Evolutionary conservation across 2,888 invertebrate species (phyloP), one percentile per base, ranked within the genome.

Genomic region (Loripinus fragilis): DNA sequence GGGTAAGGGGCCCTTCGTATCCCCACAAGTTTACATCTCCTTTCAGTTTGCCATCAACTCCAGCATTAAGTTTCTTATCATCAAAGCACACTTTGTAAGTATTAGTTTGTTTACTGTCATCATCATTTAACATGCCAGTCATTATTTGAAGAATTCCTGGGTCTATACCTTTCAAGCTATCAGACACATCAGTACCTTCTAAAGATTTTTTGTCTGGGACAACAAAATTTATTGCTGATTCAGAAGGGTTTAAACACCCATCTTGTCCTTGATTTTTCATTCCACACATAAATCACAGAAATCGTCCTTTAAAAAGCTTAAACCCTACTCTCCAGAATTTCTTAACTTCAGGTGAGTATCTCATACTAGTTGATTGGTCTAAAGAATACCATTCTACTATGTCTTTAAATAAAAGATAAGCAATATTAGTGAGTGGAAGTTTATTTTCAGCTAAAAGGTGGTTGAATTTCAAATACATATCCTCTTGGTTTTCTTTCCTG

Each of bases 21-120:
- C 45, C 68, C 68, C 68, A 42, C n/a, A 5, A 42, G 33, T 69
- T 50, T 28, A 69, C 28, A 33, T 50, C 48, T 28, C 69, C 69
- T 17, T 50, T n/a, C 20, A 42, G 15, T 23, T 68, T 42, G 20
- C 50, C 69, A 0, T 48, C 48, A 20, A 42, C 33, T 12, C 28
- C 69, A 2, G 50, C 45, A 12, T 69, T 69, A 25, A 68, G 5
- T 48, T 69, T 48, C 48, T 69, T 69, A 20, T 33, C 50, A 20
- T 69, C 69, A 48, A 45, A 25, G 28, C 69, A 69, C 17, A 66
- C 1, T 41, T 66, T 66, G 23, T n/a, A 38, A 25, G 38, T 66
- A 2, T 66, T 41, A 1, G 23, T 66, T 35, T 66, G 38, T 15
- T 23, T 20, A 3, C n/a, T 15, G 25, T 66, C 66, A 25, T 41